Percentiles rank a stretch among this genome's conserved stretches.
Conservation (phyloP, 2,888 invertebrate genomes). For the Caenorhabditis parvicauda region DNA sequence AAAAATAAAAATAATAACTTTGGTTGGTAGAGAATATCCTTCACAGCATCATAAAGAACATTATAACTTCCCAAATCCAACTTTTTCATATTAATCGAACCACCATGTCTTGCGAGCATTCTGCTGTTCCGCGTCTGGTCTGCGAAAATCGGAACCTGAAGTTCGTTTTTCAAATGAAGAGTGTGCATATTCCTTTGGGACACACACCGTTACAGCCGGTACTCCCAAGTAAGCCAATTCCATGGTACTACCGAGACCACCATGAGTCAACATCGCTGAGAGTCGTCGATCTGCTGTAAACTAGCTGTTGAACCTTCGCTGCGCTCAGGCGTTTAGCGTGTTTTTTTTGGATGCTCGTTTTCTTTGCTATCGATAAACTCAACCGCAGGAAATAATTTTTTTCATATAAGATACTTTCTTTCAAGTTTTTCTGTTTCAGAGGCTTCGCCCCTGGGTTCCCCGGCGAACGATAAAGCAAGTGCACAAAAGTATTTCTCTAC, state of each 20-base stretch:
- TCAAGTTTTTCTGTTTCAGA: too few relatives aligned
- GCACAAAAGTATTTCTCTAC: too few relatives aligned
- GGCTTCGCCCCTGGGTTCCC: too few relatives aligned
- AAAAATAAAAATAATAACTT: background rate
- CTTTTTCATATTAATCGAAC: conserved; percentile 16
- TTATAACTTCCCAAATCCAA: conserved; percentile 11
- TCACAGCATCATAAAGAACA: conserved; percentile 4
- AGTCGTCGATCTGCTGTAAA: conserved; percentile 13
- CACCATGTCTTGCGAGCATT: conserved; percentile 22
- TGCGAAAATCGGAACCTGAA: conserved; percentile 28
- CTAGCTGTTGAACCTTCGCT: too few relatives aligned
- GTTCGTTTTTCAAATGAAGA: background rate
- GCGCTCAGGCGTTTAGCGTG: too few relatives aligned
- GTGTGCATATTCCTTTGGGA: background rate
- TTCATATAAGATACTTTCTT: too few relatives aligned
- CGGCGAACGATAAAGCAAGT: too few relatives aligned
- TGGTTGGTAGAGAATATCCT: conserved; percentile 9
- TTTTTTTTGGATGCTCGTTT: too few relatives aligned
- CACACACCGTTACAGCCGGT: conserved; percentile 11
- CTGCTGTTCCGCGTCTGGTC: conserved; percentile 25
- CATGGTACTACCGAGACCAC: conserved; percentile 17
- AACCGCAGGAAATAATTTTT: too few relatives aligned
- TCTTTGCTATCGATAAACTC: too few relatives aligned
- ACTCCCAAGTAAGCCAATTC: conserved; percentile 16
- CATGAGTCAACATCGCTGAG: conserved; percentile 16